Evolutionary conservation across 2,797 vertebrate species (phyloP).

Genomic region (Odontamblyopus lacepedii): DNA sequence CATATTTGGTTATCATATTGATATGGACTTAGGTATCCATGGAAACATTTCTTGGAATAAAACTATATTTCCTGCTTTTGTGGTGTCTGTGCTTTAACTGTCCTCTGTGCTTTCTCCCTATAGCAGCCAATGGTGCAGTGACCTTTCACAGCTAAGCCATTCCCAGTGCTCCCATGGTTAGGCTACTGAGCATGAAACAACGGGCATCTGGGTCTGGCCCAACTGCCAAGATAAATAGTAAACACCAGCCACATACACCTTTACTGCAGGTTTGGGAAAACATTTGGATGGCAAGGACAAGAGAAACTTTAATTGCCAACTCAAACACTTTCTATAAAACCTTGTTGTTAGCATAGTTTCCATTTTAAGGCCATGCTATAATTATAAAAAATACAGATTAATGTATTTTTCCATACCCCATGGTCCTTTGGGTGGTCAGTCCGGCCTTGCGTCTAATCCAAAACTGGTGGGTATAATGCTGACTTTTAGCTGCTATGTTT

Average conservation of each 20-base stretch:
- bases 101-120: slow-evolving; percentile 30
- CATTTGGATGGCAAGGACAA: not conserved
- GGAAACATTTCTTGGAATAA: slow-evolving; percentile 12
- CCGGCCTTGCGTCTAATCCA: no score
- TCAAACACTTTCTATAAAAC: no score
- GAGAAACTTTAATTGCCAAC: not conserved
- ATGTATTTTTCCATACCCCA: no score
- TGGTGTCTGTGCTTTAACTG: slow-evolving; percentile 34
- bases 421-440: no score
- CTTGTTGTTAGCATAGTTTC: no score
- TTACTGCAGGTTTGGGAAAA: not conserved
- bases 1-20: not conserved
- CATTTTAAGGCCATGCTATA: no score
- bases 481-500: no score
- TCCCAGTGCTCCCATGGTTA: slow-evolving; percentile 49
- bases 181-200: slow-evolving; percentile 44
- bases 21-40: not conserved
- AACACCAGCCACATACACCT: slow-evolving; percentile 27
- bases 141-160: slow-evolving; percentile 50
- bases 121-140: slow-evolving; percentile 27
- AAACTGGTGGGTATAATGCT: no score
- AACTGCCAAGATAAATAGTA: slow-evolving; percentile 17
- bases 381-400: no score
- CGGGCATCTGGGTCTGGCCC: slow-evolving; percentile 20
- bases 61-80: slow-evolving; percentile 26